phyloP scores from a whole-genome alignment of 2,797 vertebrate species.

The Lepilemur septentrionalis region DNA sequence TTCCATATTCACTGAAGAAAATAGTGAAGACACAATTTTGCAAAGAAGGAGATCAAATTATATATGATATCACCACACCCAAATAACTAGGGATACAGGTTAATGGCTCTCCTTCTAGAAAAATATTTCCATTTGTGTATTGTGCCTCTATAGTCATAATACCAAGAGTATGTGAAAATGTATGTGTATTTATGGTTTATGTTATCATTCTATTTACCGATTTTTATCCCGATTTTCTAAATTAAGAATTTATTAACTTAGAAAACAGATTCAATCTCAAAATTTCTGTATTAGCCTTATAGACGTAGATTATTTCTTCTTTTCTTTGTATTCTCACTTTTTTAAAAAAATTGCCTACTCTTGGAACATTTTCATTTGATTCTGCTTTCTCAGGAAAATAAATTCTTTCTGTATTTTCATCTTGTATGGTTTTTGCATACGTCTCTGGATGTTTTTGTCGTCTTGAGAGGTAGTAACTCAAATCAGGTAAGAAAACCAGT shows the following conservation, averaged over 20 bases:
- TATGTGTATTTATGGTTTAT: neutral
- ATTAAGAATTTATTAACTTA: neutral
- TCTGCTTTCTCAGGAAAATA: neutral
- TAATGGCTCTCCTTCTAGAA: neutral
- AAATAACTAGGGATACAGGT: neutral
- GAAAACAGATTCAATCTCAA: neutral
- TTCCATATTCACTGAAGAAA: neutral
- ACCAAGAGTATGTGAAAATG: neutral
- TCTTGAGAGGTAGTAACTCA: conserved; percentile 5
- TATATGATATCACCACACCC: neutral
- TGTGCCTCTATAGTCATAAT: neutral
- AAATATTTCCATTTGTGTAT: no score
- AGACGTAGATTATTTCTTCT: neutral
- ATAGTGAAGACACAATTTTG: neutral
- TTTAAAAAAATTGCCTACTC: neutral
- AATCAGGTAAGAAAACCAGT: conserved; percentile 35
- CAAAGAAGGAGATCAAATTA: neutral
- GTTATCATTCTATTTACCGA: neutral
- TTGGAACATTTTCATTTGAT: neutral
- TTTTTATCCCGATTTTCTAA: neutral
- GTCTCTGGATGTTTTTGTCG: neutral
- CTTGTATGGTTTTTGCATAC: neutral
- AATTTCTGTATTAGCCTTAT: neutral
- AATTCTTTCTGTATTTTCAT: neutral
- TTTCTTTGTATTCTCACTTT: neutral